phyloP scores from a whole-genome alignment of 2,797 vertebrate species.

The Enteromius anoplus region DNA sequence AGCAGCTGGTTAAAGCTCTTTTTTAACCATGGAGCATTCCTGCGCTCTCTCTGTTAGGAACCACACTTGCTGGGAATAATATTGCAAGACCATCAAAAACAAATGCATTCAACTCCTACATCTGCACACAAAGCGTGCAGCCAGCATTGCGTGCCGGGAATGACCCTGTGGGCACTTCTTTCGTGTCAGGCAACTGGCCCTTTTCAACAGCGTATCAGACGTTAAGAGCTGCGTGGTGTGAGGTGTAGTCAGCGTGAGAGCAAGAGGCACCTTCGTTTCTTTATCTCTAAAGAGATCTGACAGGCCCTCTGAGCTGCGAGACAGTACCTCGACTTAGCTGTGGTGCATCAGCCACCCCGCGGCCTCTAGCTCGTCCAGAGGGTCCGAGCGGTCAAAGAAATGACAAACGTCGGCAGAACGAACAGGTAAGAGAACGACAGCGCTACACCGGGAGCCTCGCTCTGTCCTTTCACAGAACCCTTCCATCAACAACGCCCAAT shows the following conservation, averaged over 20 bases:
- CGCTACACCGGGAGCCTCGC: slow-evolving; percentile 6
- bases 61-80: background rate
- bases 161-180: slow-evolving; percentile 30
- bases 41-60: slow-evolving; percentile 20
- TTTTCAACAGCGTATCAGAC: slow-evolving; percentile 35
- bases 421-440: slow-evolving; percentile 31
- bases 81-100: background rate
- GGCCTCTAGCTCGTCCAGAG: slow-evolving; percentile 24
- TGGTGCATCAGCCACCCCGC: slow-evolving; percentile 15
- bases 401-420: slow-evolving; percentile 25
- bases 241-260: slow-evolving; percentile 36
- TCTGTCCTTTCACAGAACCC: slow-evolving; percentile 24
- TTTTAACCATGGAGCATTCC: slow-evolving; percentile 69
- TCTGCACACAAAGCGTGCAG: background rate
- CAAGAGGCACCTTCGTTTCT: slow-evolving; percentile 39
- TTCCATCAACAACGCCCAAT: slow-evolving; percentile 51
- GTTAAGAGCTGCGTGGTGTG: slow-evolving; percentile 33
- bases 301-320: slow-evolving; percentile 38
- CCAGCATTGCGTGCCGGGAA: background rate
- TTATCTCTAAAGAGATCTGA: slow-evolving; percentile 57
- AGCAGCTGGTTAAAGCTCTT: slow-evolving; percentile 74
- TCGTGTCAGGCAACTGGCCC: slow-evolving; percentile 52
- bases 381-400: slow-evolving; percentile 23
- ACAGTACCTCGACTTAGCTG: slow-evolving; percentile 36
- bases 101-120: background rate